Conservation (phyloP, 92 coral and sea anemone species). For the Phenganax stokvisi region DNA sequence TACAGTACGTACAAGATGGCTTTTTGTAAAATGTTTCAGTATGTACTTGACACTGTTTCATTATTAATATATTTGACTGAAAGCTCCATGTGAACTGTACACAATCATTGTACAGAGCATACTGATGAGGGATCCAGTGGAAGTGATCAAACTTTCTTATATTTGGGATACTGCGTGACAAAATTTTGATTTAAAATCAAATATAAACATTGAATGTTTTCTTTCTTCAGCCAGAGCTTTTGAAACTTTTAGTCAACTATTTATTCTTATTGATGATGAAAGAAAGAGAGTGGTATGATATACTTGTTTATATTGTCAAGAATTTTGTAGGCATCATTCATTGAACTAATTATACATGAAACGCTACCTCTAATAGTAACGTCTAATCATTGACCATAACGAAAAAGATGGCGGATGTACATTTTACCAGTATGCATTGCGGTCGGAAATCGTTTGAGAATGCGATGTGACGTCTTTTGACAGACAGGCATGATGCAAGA, state of each 20-base stretch:
- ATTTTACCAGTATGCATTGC: too few relatives aligned
- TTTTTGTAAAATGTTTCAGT: too few relatives aligned
- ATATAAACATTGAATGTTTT: neutral
- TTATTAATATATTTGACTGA: neutral
- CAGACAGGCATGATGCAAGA: too few relatives aligned
- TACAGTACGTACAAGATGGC: too few relatives aligned
- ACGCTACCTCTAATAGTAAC: neutral
- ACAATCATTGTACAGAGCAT: neutral
- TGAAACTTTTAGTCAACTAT: slow-evolving; percentile 74
- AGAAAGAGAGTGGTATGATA: slow-evolving; percentile 74
- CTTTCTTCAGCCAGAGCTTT: slow-evolving; percentile 70
- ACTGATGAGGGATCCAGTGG: neutral
- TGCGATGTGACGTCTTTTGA: too few relatives aligned
- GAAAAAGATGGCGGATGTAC: too few relatives aligned
- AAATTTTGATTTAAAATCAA: too few relatives aligned
- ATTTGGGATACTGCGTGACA: too few relatives aligned
- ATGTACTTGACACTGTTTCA: neutral
- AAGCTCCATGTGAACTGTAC: neutral
- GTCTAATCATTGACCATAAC: too few relatives aligned
- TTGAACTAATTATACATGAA: neutral
- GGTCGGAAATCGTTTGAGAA: too few relatives aligned
- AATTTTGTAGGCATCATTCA: neutral
- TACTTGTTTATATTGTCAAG: neutral
- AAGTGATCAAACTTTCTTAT: too few relatives aligned
- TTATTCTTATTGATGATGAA: slow-evolving; percentile 79